Conservation (phyloP, 2,113 vertebrate species). For the Chascanopsetta lugubris region DNA sequence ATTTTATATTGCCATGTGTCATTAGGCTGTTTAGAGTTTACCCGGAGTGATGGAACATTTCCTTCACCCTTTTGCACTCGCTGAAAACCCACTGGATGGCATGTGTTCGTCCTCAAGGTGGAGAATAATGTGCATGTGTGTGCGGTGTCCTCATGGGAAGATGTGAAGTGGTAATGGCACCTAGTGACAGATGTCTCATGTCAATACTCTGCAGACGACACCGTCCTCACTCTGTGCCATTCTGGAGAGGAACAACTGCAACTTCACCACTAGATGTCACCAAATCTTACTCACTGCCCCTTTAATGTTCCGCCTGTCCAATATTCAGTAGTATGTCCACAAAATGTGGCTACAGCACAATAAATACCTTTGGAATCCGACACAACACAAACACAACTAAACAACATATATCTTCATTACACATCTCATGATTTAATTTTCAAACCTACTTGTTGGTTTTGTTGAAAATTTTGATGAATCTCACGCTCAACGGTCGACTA, state of each 20-base stretch:
- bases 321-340: too few relatives aligned
- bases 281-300: too few relatives aligned
- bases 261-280: too few relatives aligned
- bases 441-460: too few relatives aligned
- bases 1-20: slow-evolving; percentile 86
- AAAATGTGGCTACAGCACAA: too few relatives aligned
- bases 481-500: too few relatives aligned
- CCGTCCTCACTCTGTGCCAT: neutral
- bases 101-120: slow-evolving; percentile 44
- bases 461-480: too few relatives aligned
- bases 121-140: slow-evolving; percentile 14
- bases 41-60: slow-evolving; percentile 79
- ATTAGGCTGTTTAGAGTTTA: slow-evolving; percentile 84
- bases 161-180: slow-evolving; percentile 33
- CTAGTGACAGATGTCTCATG: slow-evolving; percentile 51
- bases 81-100: slow-evolving; percentile 46
- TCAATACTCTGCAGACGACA: slow-evolving; percentile 38
- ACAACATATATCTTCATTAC: too few relatives aligned
- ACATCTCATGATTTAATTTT: too few relatives aligned
- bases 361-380: too few relatives aligned
- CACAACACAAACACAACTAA: too few relatives aligned
- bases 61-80: slow-evolving; percentile 64
- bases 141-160: neutral
- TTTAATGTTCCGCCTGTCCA: too few relatives aligned
- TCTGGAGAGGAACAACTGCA: neutral